Evolutionary conservation across 2,888 invertebrate species (phyloP).

Genomic region (Rhagonycha lutea): DNA sequence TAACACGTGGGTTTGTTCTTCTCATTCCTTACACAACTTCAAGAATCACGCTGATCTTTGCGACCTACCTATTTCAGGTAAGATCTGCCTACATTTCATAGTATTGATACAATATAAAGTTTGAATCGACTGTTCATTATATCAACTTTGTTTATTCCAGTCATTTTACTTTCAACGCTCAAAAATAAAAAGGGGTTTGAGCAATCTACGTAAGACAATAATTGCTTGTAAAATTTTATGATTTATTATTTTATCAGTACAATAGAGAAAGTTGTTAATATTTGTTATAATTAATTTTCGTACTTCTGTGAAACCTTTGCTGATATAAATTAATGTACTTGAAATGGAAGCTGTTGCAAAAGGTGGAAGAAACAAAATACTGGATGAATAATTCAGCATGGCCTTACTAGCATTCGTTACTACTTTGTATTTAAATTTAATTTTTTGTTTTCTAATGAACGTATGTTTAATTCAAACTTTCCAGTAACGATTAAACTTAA

Average conservation of each 20-base stretch:
- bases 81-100: constrained; percentile 33
- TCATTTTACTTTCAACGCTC: neutral
- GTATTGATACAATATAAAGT: constrained; percentile 4
- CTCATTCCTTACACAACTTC: constrained; percentile 36
- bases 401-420: neutral
- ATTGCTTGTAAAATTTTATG: neutral
- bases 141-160: constrained; percentile 2
- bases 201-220: neutral
- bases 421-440: neutral
- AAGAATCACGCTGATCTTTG: constrained; percentile 37
- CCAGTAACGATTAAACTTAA: neutral
- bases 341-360: neutral
- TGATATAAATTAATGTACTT: neutral
- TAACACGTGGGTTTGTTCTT: constrained; percentile 44
- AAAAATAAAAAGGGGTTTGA: neutral
- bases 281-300: neutral
- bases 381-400: neutral
- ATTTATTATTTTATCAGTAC: neutral
- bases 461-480: neutral
- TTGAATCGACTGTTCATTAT: neutral
- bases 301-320: neutral
- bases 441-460: neutral
- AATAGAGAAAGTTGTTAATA: neutral
- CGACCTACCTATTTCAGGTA: constrained; percentile 45
- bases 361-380: neutral